Percentiles rank a stretch among this genome's conserved stretches.
Conservation (phyloP, 2,113 vertebrate genomes). For the Emberiza fucata region DNA sequence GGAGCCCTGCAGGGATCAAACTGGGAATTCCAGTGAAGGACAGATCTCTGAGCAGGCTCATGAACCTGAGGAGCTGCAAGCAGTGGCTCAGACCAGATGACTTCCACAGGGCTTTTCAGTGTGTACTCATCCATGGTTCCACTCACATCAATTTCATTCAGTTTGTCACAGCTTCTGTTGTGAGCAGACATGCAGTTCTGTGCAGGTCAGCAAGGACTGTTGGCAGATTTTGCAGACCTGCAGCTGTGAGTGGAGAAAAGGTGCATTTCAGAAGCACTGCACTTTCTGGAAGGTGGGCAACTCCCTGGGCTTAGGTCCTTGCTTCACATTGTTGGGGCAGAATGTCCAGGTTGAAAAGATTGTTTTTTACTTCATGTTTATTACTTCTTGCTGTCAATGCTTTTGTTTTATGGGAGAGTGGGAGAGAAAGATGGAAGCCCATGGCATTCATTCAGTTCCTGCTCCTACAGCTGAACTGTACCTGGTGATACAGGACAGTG, state of each 20-base stretch:
- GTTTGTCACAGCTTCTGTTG: not conserved
- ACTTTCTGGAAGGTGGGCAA: not conserved
- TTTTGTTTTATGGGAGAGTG: not conserved
- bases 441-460: not conserved
- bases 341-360: not conserved
- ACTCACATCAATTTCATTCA: not conserved
- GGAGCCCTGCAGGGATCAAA: not conserved
- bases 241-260: not conserved
- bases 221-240: not conserved
- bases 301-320: not conserved
- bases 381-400: not conserved
- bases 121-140: accelerated
- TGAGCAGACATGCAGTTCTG: not conserved
- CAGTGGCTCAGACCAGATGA: not conserved
- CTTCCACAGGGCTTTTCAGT: not conserved
- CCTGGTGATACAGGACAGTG: not conserved
- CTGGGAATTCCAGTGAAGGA: not conserved
- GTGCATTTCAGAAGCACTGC: not conserved
- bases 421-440: not conserved
- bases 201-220: not conserved
- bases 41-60: not conserved
- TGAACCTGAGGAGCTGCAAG: not conserved
- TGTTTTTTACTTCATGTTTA: not conserved
- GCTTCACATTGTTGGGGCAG: not conserved
- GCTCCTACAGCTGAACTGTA: accelerated